phyloP scores from a whole-genome alignment of 2,797 vertebrate genomes.

The Sciurus vulgaris region DNA sequence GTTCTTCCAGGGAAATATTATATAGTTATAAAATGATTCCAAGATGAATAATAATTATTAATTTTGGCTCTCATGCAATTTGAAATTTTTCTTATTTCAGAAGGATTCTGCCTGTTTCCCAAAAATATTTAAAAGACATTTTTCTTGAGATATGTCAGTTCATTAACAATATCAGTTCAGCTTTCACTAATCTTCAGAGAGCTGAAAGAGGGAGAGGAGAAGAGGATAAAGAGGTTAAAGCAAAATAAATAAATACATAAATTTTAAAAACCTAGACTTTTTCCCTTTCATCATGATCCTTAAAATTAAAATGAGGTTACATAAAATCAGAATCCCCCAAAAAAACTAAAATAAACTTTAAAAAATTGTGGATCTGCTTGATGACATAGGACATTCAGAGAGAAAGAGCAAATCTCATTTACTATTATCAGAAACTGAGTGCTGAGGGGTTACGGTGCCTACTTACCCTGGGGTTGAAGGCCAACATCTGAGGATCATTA shows the following conservation, averaged over 20 bases:
- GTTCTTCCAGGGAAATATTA: not conserved
- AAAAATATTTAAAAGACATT: not conserved
- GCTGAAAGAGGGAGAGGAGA: too few relatives aligned
- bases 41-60: not conserved
- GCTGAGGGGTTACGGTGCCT: not conserved
- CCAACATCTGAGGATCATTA: slow-evolving; percentile 92
- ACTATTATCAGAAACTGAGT: not conserved
- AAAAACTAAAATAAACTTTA: not conserved
- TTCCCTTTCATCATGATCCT: not conserved
- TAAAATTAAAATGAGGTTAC: not conserved
- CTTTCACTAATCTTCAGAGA: not conserved
- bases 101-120: not conserved
- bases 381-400: not conserved
- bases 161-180: not conserved
- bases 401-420: not conserved
- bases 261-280: too few relatives aligned
- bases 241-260: not conserved
- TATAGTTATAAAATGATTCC: not conserved
- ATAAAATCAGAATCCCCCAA: not conserved
- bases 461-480: slow-evolving; percentile 94
- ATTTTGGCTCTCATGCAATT: not conserved
- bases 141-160: slow-evolving; percentile 28
- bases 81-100: slow-evolving; percentile 49
- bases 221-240: not conserved
- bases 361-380: not conserved